Conservation (phyloP, 2,888 invertebrate genomes). For the Dryococelus australis region DNA sequence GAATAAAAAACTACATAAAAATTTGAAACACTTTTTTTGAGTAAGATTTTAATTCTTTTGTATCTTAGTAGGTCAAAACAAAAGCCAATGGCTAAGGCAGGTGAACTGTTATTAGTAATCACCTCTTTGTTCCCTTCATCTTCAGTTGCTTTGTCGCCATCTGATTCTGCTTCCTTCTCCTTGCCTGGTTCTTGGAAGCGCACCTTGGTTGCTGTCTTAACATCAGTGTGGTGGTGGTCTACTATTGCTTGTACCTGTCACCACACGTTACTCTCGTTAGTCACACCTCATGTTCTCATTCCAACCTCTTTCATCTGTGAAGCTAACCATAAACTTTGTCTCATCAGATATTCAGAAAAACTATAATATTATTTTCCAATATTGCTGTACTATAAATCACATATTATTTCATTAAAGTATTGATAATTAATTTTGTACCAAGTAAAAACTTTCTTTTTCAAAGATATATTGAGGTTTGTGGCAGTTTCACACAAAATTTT, state of each 20-base stretch:
- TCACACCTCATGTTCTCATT: not conserved
- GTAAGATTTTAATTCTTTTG: too few relatives aligned
- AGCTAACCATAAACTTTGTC: not conserved
- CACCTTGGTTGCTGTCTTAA: conserved; percentile 82
- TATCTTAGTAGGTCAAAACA: too few relatives aligned
- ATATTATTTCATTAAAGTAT: not conserved
- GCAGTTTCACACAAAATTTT: not conserved
- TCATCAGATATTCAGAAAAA: too few relatives aligned
- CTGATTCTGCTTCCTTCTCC: conserved; percentile 43
- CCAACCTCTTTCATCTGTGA: not conserved
- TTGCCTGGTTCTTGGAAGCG: conserved; percentile 80
- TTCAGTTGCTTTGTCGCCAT: conserved; percentile 49
- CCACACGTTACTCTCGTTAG: not conserved
- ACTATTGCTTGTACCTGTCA: conserved; percentile 92
- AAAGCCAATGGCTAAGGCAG: too few relatives aligned
- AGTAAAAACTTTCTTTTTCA: not conserved
- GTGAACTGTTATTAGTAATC: too few relatives aligned
- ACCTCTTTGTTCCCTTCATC: conserved; percentile 42
- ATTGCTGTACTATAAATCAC: not conserved
- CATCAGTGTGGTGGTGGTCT: conserved; percentile 79
- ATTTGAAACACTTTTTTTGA: too few relatives aligned
- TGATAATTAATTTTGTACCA: not conserved
- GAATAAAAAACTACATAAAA: too few relatives aligned
- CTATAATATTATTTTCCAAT: too few relatives aligned
- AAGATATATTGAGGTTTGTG: too few relatives aligned